These are phyloP conservation scores for Tamandua tetradactyla DNA, from an alignment of 2,797 vertebrate species.

Conservation along the genomic window DNA sequence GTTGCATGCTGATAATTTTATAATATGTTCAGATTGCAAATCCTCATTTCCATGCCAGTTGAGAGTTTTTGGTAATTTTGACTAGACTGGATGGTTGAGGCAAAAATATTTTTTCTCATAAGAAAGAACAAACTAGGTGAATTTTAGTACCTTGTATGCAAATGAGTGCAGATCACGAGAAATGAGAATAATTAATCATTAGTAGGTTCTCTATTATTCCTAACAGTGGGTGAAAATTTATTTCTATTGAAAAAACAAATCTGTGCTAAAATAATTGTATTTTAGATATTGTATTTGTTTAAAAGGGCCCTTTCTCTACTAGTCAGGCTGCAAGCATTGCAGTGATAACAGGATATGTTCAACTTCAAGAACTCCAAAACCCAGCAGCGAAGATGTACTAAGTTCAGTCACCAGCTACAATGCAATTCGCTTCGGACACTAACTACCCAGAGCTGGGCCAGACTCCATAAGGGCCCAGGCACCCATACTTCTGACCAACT, in stretches of 20 bases:
- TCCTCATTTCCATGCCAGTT: not conserved
- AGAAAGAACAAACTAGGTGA: not conserved
- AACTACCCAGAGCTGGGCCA: too few relatives aligned
- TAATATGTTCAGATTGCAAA: constrained; percentile 11
- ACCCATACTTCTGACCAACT: too few relatives aligned
- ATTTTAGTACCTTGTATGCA: not conserved
- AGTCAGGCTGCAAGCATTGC: not conserved
- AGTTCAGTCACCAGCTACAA: too few relatives aligned
- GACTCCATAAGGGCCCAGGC: too few relatives aligned
- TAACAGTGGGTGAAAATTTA: not conserved
- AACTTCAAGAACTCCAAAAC: too few relatives aligned
- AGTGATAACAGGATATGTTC: too few relatives aligned
- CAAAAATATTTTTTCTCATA: not conserved
- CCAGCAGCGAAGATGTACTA: too few relatives aligned
- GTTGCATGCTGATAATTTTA: not conserved
- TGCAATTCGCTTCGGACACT: too few relatives aligned
- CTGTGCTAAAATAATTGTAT: not conserved
- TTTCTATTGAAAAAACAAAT: not conserved
- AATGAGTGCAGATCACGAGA: not conserved
- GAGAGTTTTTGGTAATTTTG: constrained; percentile 4
- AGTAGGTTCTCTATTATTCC: not conserved
- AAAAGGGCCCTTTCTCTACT: not conserved
- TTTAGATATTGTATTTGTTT: not conserved
- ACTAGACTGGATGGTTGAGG: not conserved
- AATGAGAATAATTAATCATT: not conserved